Evolutionary conservation across 2,113 vertebrate species (phyloP), one percentile per base, ranked within the genome.

Genomic region (Heteronetta atricapilla): DNA sequence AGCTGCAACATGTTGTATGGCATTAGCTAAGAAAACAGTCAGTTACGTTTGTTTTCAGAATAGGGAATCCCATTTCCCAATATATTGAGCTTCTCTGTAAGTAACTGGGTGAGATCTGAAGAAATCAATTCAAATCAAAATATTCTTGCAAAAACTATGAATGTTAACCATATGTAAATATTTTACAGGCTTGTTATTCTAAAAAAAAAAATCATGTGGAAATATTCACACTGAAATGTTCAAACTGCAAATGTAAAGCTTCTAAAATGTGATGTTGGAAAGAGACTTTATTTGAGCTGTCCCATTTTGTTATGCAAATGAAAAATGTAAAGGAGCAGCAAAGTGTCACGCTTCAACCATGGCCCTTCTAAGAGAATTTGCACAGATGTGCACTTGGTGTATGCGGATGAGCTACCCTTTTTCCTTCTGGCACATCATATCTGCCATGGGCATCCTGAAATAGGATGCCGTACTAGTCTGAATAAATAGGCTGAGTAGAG

Each of bases 301-400:
- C 40, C 58, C 48, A 48, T 82, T 90, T 87, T 46, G 38, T 68
- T 50, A 69, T 16, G 21, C 33, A 88, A 82, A 14, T n/a, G 8
- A 62, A 67, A 80, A 59, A 22, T 29, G 17, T 8, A 63, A 86
- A 67, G 76, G 56, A 58, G 74, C 23, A 15, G 76, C 53, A 53
- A 85, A 87, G 73, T 50, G 33, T 88, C 34, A 34, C 36, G n/a
- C 53, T 95, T 87, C 64, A n/a, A 44, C 42, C 16, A 18, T 40
- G 91, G 48, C 79, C 67, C 82, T 95, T 89, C 87, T 55, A 59
- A 85, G 93, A 75, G 91, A 80, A 83, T 95, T 86, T 36, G 70
- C 67, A 31, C n/a, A 38, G 75, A 52, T 25, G 75, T 77, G 87
- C 84, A 69, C 10, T 26, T 48, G 33, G 2, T 58, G 1, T 0